Evolutionary conservation across 2,888 invertebrate genomes (phyloP).

Genomic region (Maniola hyperantus): DNA sequence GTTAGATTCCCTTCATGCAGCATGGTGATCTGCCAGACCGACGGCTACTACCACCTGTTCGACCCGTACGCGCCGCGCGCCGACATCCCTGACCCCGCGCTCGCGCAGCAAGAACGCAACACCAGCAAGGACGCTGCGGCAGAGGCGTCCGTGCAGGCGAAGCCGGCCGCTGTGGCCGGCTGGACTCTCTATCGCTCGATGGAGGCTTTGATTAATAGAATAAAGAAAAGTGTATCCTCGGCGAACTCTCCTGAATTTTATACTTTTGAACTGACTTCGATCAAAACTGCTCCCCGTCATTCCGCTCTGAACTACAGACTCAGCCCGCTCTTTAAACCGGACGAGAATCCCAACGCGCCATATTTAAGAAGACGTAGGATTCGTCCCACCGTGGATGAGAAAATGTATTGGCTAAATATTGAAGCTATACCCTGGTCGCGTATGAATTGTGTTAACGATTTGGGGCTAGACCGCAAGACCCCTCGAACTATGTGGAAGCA

Average conservation of each 20-base stretch:
- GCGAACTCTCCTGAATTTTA: constrained; percentile 72
- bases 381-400: constrained; percentile 70
- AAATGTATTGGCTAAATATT: constrained; percentile 75
- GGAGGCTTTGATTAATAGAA: constrained; percentile 57
- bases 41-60: constrained; percentile 83
- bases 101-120: constrained; percentile 24
- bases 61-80: constrained; percentile 80
- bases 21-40: constrained; percentile 80
- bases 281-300: constrained; percentile 77
- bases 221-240: constrained; percentile 52
- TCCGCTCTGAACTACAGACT: constrained; percentile 69
- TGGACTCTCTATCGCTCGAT: constrained; percentile 76
- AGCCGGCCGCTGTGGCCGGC: constrained; percentile 54
- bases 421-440: constrained; percentile 71
- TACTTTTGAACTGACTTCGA: constrained; percentile 81
- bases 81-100: constrained; percentile 46
- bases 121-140: constrained; percentile 34
- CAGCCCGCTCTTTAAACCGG: constrained; percentile 71
- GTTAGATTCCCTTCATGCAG: constrained; percentile 81
- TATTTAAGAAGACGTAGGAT: constrained; percentile 58
- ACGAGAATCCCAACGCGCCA: constrained; percentile 66
- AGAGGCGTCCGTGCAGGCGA: constrained; percentile 39
- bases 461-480: constrained; percentile 62
- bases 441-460: constrained; percentile 62
- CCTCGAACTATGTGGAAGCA: constrained; percentile 82